phyloP scores from a whole-genome alignment of 23 tunicate genomes.

The Halocynthia aurantium region DNA sequence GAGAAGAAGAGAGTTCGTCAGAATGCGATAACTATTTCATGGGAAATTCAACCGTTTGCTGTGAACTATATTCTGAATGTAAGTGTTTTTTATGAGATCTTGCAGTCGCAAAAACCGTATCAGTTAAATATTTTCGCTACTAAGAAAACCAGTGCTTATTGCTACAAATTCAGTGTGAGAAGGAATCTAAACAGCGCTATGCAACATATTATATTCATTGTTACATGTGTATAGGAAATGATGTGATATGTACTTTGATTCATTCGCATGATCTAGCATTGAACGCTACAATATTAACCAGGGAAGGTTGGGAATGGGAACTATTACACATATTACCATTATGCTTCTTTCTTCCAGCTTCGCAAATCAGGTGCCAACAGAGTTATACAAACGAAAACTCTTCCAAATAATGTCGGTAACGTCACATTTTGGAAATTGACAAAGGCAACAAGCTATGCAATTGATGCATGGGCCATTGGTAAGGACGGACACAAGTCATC shows the following conservation, averaged over 20 bases:
- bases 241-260: no score
- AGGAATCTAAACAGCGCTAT: no score
- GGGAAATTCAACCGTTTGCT: constrained; percentile 16
- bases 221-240: no score
- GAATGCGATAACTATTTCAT: neutral
- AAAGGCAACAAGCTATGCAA: constrained; percentile 10
- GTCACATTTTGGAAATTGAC: constrained; percentile 16
- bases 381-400: neutral
- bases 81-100: neutral
- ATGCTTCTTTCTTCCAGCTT: neutral
- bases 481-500: constrained; percentile 2
- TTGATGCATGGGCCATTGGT: constrained; percentile 25
- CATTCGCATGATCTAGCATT: no score
- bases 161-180: no score
- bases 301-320: no score
- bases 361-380: constrained; percentile 3
- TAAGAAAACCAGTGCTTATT: no score
- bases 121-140: no score
- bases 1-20: constrained; percentile 3
- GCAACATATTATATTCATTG: no score
- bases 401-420: neutral
- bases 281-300: no score
- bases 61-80: constrained; percentile 10
- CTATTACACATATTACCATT: no score
- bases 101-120: neutral